phyloP scores from a whole-genome alignment of 1,140 invertebrate genomes.

The Spodoptera frugiperda region DNA sequence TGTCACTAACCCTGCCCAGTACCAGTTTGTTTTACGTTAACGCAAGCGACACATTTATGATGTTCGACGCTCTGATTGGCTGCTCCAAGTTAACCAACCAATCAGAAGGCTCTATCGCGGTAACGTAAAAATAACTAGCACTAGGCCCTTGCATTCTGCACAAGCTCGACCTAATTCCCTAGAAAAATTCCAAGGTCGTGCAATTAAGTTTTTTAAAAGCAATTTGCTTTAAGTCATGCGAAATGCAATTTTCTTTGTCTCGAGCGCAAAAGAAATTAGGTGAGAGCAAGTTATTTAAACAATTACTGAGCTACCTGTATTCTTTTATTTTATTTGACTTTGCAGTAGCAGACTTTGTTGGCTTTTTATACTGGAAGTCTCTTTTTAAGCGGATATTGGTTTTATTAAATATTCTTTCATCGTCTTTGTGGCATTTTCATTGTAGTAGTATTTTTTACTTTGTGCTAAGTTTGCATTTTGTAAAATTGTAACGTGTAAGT shows the following conservation, averaged over 20 bases:
- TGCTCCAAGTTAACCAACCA: no score
- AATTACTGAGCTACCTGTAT: constrained; percentile 23
- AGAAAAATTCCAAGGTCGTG: constrained; percentile 17
- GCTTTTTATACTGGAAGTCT: not conserved
- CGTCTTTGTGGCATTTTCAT: not conserved
- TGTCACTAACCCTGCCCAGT: not conserved
- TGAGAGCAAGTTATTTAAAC: constrained; percentile 30
- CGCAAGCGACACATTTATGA: no score
- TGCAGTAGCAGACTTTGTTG: not conserved
- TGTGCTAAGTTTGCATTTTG: no score
- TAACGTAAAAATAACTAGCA: no score
- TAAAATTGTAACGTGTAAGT: no score
- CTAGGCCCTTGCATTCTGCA: no score
- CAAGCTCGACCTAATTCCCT: constrained; percentile 25
- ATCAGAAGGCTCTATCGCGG: no score
- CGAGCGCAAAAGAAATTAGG: constrained; percentile 33
- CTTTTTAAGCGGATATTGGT: not conserved
- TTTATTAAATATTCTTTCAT: no score
- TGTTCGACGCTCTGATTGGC: no score
- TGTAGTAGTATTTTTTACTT: no score
- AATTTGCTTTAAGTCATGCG: constrained; percentile 36
- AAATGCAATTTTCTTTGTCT: constrained; percentile 38
- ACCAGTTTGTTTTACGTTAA: no score
- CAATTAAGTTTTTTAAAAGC: constrained; percentile 24
- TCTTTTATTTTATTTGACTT: constrained; percentile 6